Evolutionary conservation across 2,888 invertebrate species (phyloP), one percentile per base, ranked within the genome.

Genomic region (Dermolepida albohirtum): DNA sequence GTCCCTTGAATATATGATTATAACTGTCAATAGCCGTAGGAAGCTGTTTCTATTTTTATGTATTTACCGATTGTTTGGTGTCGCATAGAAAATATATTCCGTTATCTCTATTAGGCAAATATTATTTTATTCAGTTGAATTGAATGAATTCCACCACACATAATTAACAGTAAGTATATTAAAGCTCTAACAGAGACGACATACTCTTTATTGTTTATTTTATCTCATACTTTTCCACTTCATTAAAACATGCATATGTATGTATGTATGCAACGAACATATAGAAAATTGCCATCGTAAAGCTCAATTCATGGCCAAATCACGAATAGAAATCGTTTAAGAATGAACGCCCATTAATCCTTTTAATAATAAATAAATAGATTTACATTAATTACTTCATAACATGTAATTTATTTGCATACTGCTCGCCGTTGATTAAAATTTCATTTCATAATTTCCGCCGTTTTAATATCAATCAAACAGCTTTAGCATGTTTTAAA

Each of bases 51-150:
- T 49, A 62, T 62, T 62, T 43, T 49, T 47, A 34, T 43, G 22
- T 62, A 62, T 62, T 62, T 62, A 62, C 59, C 59, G 59, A 62
- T 62, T 62, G 47, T 62, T 62, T 62, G 47, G 29, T 44, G 47
- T 27, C 34, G 47, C 44, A 57, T 62, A 62, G 59, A 34, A 62
- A 62, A 47, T 44, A 47, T 47, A 47, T 16, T 47, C 47, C 14
- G 59, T 62, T 62, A 62, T 62, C 59, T 62, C 34, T 62, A 6
- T 62, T n/a, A 44, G 27, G 49, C 59, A 47, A 62, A 62, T 62
- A 47, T 62, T 47, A 47, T 57, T 29, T 34, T 34, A 27, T 62
- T 44, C 47, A 41, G 11, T 17, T 41, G 55, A 55, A 39, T 11
- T 12, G 27, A 52, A 62, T 39, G 59, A 62, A 47, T 62, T 47